These are phyloP conservation scores for Lasiurus cinereus DNA, from an alignment of 2,113 vertebrate genomes.

Conservation along the genomic window DNA sequence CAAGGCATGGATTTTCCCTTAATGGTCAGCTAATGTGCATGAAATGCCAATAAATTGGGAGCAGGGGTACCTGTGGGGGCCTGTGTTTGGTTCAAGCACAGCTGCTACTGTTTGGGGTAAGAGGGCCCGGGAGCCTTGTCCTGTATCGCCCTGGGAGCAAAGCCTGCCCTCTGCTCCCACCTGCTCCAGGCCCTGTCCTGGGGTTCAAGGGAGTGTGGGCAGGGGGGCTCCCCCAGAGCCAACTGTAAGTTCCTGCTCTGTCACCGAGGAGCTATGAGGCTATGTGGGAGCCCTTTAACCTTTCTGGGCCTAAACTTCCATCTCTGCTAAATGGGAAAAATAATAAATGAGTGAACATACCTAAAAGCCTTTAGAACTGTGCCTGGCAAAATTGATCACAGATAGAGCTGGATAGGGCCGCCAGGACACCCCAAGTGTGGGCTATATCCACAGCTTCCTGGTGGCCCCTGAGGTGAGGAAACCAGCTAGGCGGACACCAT, in stretches of 20 bases:
- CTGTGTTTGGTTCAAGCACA: accelerated
- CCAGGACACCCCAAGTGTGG: no score
- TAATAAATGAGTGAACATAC: not conserved
- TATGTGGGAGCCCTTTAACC: accelerated
- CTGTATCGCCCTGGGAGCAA: not conserved
- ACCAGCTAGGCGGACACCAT: not conserved
- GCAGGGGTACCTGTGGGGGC: not conserved
- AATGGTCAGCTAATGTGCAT: not conserved
- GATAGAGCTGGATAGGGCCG: not conserved
- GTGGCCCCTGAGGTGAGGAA: no score
- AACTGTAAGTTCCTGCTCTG: not conserved
- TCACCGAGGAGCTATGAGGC: not conserved
- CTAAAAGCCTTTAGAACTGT: not conserved
- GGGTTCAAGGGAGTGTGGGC: no score
- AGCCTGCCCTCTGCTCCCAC: no score
- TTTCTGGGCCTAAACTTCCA: not conserved
- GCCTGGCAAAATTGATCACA: not conserved
- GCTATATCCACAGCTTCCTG: no score
- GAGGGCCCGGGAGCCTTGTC: no score
- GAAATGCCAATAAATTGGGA: not conserved
- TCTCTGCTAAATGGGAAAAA: not conserved
- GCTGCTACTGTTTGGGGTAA: not conserved
- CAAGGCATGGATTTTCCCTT: not conserved
- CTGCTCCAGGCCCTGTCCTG: not conserved
- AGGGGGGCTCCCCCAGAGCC: no score